phyloP scores from a whole-genome alignment of 1,140 invertebrate species.

The Neuroterus valhalla region DNA sequence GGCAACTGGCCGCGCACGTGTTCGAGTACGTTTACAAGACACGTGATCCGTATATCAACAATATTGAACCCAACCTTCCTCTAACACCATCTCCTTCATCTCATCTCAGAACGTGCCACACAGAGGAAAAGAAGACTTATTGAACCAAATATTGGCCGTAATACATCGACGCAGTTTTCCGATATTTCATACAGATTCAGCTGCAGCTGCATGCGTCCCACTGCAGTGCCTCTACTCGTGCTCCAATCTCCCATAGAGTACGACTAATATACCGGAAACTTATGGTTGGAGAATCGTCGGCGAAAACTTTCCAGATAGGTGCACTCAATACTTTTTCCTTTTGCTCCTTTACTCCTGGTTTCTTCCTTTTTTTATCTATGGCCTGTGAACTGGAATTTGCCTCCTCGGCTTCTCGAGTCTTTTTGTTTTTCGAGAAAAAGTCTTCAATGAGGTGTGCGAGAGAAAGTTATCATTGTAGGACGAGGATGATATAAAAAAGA shows the following conservation, averaged over 20 bases:
- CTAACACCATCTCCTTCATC: neutral
- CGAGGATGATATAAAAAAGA: neutral
- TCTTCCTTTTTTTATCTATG: neutral
- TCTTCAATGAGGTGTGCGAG: neutral
- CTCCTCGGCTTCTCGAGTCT: neutral
- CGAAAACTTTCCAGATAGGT: constrained; percentile 28
- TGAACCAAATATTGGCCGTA: constrained; percentile 59
- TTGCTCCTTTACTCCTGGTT: neutral
- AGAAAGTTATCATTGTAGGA: neutral
- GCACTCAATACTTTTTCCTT: neutral
- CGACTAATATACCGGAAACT: constrained; percentile 53
- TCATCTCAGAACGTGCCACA: neutral
- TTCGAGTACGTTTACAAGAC: constrained; percentile 51
- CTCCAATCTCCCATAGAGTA: constrained; percentile 49
- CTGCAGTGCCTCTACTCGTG: constrained; percentile 34
- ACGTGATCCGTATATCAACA: constrained; percentile 60
- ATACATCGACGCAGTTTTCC: constrained; percentile 62
- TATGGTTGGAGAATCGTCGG: constrained; percentile 32
- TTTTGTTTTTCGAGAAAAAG: neutral
- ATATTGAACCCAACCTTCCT: constrained; percentile 39
- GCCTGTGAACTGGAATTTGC: constrained; percentile 11
- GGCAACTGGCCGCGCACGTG: constrained; percentile 49
- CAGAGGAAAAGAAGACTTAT: constrained; percentile 51
- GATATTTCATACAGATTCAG: constrained; percentile 59
- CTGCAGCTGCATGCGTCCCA: constrained; percentile 39